Evolutionary conservation across 2,113 vertebrate species (phyloP).

Genomic region (Neolamprologus tretocephalus): DNA sequence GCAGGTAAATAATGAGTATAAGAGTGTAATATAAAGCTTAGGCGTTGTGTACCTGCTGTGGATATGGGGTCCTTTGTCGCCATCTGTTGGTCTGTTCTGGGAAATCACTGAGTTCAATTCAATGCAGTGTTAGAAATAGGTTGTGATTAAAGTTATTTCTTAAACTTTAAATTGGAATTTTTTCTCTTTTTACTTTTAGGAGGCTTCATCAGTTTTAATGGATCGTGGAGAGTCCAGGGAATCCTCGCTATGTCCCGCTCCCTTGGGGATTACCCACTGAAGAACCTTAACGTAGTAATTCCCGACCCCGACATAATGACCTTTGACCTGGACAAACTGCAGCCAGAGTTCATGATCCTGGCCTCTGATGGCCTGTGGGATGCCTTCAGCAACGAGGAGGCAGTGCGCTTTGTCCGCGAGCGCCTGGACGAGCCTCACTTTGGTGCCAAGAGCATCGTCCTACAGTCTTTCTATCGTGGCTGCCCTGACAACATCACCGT

Average conservation of each 20-base stretch:
- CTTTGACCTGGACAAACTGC: constrained; percentile 97
- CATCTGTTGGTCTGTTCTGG: constrained; percentile 21
- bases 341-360: constrained; percentile 98
- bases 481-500: constrained; percentile 98
- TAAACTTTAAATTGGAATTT: not conserved
- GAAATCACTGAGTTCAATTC: not conserved
- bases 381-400: constrained; percentile 98
- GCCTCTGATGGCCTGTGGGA: constrained; percentile 97
- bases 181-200: constrained; percentile 63
- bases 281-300: constrained; percentile 96
- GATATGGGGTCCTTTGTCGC: not conserved
- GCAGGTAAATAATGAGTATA: constrained; percentile 74
- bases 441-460: constrained; percentile 95
- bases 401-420: constrained; percentile 91
- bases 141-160: not conserved
- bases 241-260: constrained; percentile 98
- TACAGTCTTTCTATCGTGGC: constrained; percentile 97
- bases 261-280: constrained; percentile 92
- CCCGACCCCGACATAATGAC: constrained; percentile 92
- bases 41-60: not conserved
- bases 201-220: constrained; percentile 98
- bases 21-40: not conserved
- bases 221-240: constrained; percentile 97
- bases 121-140: not conserved
- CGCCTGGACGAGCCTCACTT: constrained; percentile 96